A percentile compares a stretch with the other conserved stretches of the same genome.
Evolutionary conservation across 1,140 invertebrate species (phyloP).

Genomic region (Tetragonula clypearis): DNA sequence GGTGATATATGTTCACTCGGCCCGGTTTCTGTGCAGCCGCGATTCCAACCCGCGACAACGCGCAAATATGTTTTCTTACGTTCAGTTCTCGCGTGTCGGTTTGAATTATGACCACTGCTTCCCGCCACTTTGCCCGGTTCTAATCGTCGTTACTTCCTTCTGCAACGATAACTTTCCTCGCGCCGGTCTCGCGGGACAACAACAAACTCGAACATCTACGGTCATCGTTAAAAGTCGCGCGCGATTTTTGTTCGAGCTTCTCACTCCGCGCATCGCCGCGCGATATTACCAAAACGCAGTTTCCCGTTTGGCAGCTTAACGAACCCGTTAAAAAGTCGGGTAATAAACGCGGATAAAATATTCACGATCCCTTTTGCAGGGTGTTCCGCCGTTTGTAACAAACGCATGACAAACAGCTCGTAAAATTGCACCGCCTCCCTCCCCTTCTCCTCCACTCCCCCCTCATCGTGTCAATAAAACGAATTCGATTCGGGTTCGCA

Average conservation of each 20-base stretch:
- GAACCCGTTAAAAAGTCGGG: conserved; percentile 25
- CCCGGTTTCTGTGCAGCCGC: background rate
- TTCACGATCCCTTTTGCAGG: conserved; percentile 12
- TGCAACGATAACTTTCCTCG: background rate
- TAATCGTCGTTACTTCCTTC: conserved; percentile 21
- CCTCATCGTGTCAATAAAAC: background rate
- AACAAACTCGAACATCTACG: conserved; percentile 52
- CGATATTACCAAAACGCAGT: background rate
- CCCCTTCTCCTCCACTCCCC: no score
- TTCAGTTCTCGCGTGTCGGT: background rate
- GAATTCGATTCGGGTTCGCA: background rate
- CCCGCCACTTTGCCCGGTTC: background rate
- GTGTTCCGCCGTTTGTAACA: background rate
- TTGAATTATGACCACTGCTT: background rate
- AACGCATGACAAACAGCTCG: background rate
- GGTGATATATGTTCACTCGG: conserved; percentile 11
- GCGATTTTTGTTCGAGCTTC: background rate
- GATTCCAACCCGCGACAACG: conserved; percentile 23
- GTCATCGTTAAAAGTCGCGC: background rate
- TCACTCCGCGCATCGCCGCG: background rate
- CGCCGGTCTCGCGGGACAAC: background rate
- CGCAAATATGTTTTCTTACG: conserved; percentile 20
- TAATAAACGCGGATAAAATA: conserved; percentile 40
- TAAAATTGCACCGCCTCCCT: background rate
- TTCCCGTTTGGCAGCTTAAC: conserved; percentile 16